Base-by-base conservation (phyloP, 1,140 invertebrate species). In the Magallana angulata region DNA sequence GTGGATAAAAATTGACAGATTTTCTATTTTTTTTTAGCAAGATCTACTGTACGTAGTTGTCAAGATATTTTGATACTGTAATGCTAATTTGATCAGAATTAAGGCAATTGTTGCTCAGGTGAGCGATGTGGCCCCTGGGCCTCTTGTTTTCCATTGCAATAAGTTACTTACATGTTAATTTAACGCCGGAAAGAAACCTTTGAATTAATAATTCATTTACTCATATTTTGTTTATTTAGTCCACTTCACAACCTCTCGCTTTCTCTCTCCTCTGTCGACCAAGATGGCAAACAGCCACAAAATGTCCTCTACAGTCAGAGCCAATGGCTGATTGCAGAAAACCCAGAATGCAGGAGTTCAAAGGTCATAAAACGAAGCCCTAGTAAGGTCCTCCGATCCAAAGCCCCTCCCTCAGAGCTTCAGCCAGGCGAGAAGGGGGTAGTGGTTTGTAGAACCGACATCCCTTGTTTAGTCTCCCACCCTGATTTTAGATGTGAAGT, bases 341-440 rank as follows among this genome's bases (percentile, higher is more conserved):
- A 76, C 68, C 24, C 68, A 76, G 68, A 76, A 76, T 36, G 36
- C 68, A 48, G 68, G 24, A 76, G 68, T 8, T 76, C 68, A 76
- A 76, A 76, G 68, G 18, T 76, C 68, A 76, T 30, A 76, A 76
- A 12, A 24, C 18, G 36, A 76, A 11, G 24, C 24, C 7, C 12
- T 12, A 76, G 24, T 76, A 76, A 76, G 24, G 18, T 11, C 24
- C 7, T 24, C 68, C 8, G 24, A 76, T 30, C 18, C 68, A 76
- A 8, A 11, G 18, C 68, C 18, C 12, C 24, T 9, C 24, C 24
- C 9, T 76, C 68, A 7, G 68, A 76, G 24, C 24, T 76, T 30
- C 68, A 76, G 68, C 18, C 68, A 18, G 11, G 5, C 1, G 68
- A 76, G 68, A 76, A 11, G 18, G 68, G 68, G 7, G 30, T 76